These are phyloP conservation scores for Drosophila incognita DNA, from an alignment of 2,888 invertebrate species.

Conservation along the genomic window DNA sequence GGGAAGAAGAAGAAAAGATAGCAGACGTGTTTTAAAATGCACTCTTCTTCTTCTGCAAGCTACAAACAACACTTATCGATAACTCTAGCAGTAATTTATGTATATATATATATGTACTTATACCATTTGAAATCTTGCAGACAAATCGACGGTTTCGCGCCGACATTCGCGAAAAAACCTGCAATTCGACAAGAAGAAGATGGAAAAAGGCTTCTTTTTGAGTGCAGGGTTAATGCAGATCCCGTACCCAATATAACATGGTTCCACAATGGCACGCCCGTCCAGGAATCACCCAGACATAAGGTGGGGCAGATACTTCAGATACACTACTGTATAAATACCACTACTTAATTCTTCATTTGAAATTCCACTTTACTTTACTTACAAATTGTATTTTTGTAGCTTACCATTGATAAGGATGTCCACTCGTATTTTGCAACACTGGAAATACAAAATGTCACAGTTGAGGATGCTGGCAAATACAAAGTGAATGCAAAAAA, in stretches of 20 bases:
- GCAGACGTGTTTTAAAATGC: no score
- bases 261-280: conserved; percentile 94
- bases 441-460: conserved; percentile 96
- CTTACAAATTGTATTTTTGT: conserved; percentile 71
- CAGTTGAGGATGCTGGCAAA: conserved; percentile 98
- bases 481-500: conserved; percentile 98
- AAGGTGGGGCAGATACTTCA: conserved; percentile 87
- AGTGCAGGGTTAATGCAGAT: conserved; percentile 97
- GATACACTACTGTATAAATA: no score
- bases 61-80: no score
- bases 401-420: conserved; percentile 95
- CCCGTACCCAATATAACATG: conserved; percentile 95
- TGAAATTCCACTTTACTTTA: neutral
- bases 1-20: no score
- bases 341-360: no score
- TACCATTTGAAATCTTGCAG: conserved; percentile 85
- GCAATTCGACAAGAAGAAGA: conserved; percentile 98
- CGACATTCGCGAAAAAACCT: conserved; percentile 98
- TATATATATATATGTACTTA: neutral
- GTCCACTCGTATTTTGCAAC: conserved; percentile 97
- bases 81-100: no score
- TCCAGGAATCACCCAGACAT: conserved; percentile 93
- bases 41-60: no score
- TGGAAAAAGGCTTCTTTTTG: conserved; percentile 96
- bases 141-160: conserved; percentile 99